Percentiles rank a stretch among this genome's conserved stretches.
Conservation (phyloP, 2,113 vertebrate species). For the Tautogolabrus adspersus region DNA sequence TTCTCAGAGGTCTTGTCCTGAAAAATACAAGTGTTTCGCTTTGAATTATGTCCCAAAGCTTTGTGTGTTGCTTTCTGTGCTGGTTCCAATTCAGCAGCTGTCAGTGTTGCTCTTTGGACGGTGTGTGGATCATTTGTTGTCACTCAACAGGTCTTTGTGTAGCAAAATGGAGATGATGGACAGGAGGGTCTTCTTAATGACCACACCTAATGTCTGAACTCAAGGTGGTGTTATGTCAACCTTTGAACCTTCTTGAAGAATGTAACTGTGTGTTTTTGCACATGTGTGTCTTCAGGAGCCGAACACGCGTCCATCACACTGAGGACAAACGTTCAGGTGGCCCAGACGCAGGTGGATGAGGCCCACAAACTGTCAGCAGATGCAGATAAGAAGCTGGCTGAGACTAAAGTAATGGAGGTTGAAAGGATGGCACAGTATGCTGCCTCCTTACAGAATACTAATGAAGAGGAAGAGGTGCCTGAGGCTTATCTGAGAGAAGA, state of each 20-base stretch:
- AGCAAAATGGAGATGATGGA: constrained; percentile 55
- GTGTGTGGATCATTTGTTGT: constrained; percentile 43
- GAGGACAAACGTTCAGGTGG: constrained; percentile 88
- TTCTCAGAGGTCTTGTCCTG: constrained; percentile 11
- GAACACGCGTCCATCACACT: constrained; percentile 88
- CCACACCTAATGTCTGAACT: constrained; percentile 15
- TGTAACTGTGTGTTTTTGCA: neutral
- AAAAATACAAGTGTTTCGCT: constrained; percentile 7
- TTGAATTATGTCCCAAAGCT: constrained; percentile 24
- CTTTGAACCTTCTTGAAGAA: constrained; percentile 23
- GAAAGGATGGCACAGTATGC: constrained; percentile 75
- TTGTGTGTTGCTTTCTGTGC: constrained; percentile 14
- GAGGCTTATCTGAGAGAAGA: constrained; percentile 86
- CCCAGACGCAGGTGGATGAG: constrained; percentile 89
- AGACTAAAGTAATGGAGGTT: constrained; percentile 88
- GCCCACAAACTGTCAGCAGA: constrained; percentile 86
- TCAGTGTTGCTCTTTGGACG: constrained; percentile 41
- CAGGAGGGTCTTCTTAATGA: constrained; percentile 40
- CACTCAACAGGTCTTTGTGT: constrained; percentile 44
- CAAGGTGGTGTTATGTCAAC: constrained; percentile 12
- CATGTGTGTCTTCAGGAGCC: constrained; percentile 84
- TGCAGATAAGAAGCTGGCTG: constrained; percentile 89
- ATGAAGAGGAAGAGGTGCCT: constrained; percentile 77
- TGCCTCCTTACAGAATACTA: constrained; percentile 42
- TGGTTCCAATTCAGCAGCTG: constrained; percentile 33